Conservation (phyloP, 2,888 invertebrate genomes). For the Leucania comma region DNA sequence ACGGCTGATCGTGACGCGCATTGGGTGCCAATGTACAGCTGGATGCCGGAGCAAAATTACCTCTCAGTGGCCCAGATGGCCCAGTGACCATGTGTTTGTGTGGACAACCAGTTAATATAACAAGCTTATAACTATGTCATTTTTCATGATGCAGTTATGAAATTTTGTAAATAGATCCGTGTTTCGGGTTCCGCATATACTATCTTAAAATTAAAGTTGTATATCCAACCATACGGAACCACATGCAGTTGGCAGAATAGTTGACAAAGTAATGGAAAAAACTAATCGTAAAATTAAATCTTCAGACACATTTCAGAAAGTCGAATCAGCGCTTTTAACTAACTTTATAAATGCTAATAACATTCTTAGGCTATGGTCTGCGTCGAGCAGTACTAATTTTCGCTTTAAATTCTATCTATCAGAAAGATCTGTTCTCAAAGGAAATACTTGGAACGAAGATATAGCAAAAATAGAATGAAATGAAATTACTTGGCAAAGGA, state of each 20-base stretch:
- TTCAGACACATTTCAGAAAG: background rate
- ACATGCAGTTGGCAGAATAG: no score
- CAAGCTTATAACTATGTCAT: no score
- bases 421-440: constrained; percentile 37
- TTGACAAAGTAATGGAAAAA: background rate
- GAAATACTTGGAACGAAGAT: constrained; percentile 43
- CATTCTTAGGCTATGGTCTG: background rate
- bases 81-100: no score
- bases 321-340: background rate
- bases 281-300: background rate
- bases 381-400: constrained; percentile 38
- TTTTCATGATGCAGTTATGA: no score
- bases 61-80: no score
- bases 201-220: no score
- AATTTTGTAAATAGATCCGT: no score
- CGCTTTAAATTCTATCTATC: constrained; percentile 49
- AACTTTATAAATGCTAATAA: constrained; percentile 13
- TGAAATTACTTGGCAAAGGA: constrained; percentile 23
- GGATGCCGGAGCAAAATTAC: no score
- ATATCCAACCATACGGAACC: background rate
- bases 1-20: no score
- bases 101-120: no score
- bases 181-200: no score
- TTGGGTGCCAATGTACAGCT: no score
- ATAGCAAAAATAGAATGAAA: constrained; percentile 43